A percentile compares a stretch with the other conserved stretches of the same genome.
Evolutionary conservation across 2,888 invertebrate genomes (phyloP).

Genomic region (Brachyptera putata): DNA sequence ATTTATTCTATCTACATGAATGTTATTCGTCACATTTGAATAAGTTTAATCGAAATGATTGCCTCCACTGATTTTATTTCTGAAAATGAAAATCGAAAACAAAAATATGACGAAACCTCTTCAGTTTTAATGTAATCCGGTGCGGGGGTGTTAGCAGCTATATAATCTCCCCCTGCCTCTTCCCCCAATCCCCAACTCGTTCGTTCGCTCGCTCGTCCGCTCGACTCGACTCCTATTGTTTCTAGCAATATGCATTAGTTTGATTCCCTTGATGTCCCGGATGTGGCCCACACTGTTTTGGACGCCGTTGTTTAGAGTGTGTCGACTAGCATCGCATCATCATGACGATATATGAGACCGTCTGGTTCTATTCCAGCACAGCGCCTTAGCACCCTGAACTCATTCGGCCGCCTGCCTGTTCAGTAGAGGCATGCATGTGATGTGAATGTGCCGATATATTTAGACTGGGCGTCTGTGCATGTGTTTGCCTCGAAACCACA

Average conservation of each 20-base stretch:
- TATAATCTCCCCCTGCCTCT: background rate
- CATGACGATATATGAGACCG: slow-evolving; percentile 6
- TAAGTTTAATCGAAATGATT: too few relatives aligned
- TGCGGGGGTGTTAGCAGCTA: background rate
- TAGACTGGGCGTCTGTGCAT: background rate
- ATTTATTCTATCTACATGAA: too few relatives aligned
- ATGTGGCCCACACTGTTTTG: too few relatives aligned
- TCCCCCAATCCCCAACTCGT: background rate
- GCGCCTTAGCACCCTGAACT: slow-evolving; percentile 2
- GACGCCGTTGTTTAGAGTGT: too few relatives aligned
- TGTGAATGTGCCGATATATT: background rate
- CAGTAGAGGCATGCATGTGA: slow-evolving; percentile 2
- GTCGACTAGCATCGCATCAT: too few relatives aligned
- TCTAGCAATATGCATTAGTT: background rate
- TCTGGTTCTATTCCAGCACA: slow-evolving; percentile 13
- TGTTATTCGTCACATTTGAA: too few relatives aligned
- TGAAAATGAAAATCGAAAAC: too few relatives aligned
- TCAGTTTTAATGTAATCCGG: background rate
- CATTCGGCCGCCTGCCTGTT: background rate
- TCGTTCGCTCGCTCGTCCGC: background rate
- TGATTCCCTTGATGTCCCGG: slow-evolving; percentile 4
- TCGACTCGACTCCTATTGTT: background rate
- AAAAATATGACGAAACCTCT: slow-evolving; percentile 6
- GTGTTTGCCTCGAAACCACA: background rate
- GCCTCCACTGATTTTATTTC: too few relatives aligned